phyloP scores from a whole-genome alignment of 2,888 invertebrate species.

The Agrilus biguttatus region DNA sequence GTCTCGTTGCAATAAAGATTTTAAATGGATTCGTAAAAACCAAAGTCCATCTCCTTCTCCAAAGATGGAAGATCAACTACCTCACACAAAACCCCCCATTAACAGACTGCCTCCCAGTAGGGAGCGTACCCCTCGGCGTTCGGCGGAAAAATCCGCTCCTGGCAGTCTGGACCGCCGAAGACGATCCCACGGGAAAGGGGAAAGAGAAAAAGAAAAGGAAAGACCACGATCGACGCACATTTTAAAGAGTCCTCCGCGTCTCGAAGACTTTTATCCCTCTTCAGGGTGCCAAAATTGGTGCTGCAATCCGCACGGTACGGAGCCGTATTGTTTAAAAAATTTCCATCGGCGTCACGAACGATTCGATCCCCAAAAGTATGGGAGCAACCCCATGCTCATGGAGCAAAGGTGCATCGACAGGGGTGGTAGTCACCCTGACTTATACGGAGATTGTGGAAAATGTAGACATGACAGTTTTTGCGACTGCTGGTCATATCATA shows the following conservation, averaged over 20 bases:
- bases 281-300: slow-evolving; percentile 24
- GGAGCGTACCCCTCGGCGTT: slow-evolving; percentile 19
- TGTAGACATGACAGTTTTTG: slow-evolving; percentile 13
- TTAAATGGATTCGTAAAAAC: slow-evolving; percentile 47
- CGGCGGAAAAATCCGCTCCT: slow-evolving; percentile 18
- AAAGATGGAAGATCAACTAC: slow-evolving; percentile 23
- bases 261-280: slow-evolving; percentile 21
- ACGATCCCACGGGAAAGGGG: slow-evolving; percentile 34
- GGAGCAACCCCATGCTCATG: slow-evolving; percentile 32
- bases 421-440: slow-evolving; percentile 29
- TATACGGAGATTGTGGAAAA: slow-evolving; percentile 22
- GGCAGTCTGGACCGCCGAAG: slow-evolving; percentile 27
- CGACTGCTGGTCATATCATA: slow-evolving; percentile 26
- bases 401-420: slow-evolving; percentile 16
- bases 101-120: slow-evolving; percentile 14
- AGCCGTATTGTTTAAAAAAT: slow-evolving; percentile 32
- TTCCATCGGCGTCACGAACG: slow-evolving; percentile 43
- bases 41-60: slow-evolving; percentile 12
- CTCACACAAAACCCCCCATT: slow-evolving; percentile 21
- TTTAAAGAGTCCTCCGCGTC: slow-evolving; percentile 23
- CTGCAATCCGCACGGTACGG: slow-evolving; percentile 19
- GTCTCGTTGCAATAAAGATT: slow-evolving; percentile 50
- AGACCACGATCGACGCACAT: slow-evolving; percentile 46
- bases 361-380: slow-evolving; percentile 32
- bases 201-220: slow-evolving; percentile 49